Evolutionary conservation across 2,113 vertebrate genomes (phyloP).

Genomic region (Burhinus oedicnemus): DNA sequence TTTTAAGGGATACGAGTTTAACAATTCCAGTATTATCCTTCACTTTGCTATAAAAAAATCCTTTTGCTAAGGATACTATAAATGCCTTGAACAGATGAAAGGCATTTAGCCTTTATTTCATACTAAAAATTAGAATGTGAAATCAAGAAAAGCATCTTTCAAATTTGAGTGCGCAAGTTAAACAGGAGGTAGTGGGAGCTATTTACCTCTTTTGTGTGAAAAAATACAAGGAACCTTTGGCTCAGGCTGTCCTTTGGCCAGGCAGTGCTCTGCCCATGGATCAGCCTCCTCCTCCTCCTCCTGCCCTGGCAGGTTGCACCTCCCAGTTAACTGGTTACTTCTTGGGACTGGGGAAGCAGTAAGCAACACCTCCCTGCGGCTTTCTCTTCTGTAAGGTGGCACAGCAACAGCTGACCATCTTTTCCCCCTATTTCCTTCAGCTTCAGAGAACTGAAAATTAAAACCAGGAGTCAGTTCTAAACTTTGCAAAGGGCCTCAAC

Average conservation of each 20-base stretch:
- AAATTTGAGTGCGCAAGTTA: not conserved
- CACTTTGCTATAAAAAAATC: constrained; percentile 1
- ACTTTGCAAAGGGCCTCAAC: not conserved
- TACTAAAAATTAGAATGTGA: constrained; percentile 45
- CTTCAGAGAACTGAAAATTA: not conserved
- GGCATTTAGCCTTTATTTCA: constrained; percentile 47
- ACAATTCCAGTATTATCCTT: constrained; percentile 47
- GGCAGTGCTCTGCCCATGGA: not conserved
- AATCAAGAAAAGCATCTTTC: constrained; percentile 29
- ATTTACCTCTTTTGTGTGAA: not conserved
- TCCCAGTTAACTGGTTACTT: not conserved
- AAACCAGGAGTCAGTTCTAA: not conserved
- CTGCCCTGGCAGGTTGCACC: not conserved
- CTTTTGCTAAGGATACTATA: constrained; percentile 12
- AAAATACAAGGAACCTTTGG: not conserved
- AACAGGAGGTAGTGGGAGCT: not conserved
- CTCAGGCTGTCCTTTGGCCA: not conserved
- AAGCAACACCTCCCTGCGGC: not conserved
- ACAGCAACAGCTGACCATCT: rapidly evolving
- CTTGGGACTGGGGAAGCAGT: not conserved
- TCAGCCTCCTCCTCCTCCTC: not conserved
- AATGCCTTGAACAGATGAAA: constrained; percentile 26
- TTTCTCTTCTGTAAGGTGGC: not conserved
- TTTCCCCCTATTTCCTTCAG: not conserved
- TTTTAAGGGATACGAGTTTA: constrained; percentile 46